Conservation (phyloP, 2,113 vertebrate genomes). For the Tragelaphus scriptus region DNA sequence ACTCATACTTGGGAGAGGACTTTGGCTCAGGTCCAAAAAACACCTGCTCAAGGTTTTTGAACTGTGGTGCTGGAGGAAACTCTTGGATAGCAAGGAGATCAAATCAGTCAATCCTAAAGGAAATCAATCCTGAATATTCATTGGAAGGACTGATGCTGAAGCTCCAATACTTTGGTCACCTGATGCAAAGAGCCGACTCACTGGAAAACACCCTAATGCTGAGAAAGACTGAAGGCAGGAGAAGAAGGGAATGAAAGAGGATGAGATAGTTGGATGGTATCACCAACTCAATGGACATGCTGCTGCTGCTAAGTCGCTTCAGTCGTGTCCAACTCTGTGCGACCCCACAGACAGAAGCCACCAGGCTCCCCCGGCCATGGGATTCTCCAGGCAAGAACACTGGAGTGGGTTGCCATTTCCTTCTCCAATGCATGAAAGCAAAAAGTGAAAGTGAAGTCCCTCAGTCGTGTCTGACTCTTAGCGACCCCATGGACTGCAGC, state of each 20-base stretch:
- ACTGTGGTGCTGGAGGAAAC: background rate
- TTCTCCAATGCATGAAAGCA: background rate
- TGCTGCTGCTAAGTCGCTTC: background rate
- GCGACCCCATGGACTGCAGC: background rate
- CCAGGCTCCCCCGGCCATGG: accelerated
- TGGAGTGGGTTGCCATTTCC: background rate
- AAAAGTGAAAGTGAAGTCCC: background rate
- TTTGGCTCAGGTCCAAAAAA: background rate
- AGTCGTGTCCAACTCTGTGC: background rate
- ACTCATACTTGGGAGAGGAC: background rate
- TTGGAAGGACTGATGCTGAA: background rate
- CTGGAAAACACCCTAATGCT: background rate
- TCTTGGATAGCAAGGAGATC: background rate
- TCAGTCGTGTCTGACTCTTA: background rate
- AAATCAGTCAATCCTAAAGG: background rate
- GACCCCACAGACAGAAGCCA: background rate
- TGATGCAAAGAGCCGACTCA: background rate
- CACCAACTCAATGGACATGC: background rate
- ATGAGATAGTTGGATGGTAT: background rate
- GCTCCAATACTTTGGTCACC: background rate
- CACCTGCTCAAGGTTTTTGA: background rate
- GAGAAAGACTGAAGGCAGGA: background rate
- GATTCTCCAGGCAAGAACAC: background rate
- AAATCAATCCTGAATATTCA: background rate
- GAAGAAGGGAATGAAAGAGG: background rate